Conservation (phyloP, 2,888 invertebrate species). For the Nymphalis c-album region DNA sequence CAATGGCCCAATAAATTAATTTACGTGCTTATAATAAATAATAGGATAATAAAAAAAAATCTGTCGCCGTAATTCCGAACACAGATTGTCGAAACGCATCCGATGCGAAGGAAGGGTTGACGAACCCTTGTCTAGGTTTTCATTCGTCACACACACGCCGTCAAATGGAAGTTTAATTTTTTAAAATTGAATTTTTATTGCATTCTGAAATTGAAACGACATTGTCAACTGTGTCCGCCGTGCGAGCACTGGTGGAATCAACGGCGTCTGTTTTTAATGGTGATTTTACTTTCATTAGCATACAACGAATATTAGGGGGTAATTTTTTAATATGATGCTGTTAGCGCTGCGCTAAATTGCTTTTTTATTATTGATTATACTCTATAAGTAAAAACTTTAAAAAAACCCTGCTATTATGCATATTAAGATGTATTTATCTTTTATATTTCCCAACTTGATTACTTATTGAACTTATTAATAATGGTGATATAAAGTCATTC, state of each 20-base stretch:
- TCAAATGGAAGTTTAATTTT: slow-evolving; percentile 76
- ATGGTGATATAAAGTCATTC: too few relatives aligned
- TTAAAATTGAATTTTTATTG: slow-evolving; percentile 77
- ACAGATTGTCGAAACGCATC: slow-evolving; percentile 71
- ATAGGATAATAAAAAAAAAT: slow-evolving; percentile 64
- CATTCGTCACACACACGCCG: slow-evolving; percentile 78
- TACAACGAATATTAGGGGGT: neutral
- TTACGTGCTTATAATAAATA: slow-evolving; percentile 62
- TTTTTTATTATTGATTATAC: neutral
- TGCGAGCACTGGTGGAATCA: neutral
- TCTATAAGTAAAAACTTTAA: too few relatives aligned
- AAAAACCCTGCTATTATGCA: too few relatives aligned
- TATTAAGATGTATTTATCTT: too few relatives aligned
- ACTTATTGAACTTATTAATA: too few relatives aligned
- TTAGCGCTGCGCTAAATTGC: neutral
- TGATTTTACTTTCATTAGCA: slow-evolving; percentile 4
- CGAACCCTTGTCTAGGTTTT: slow-evolving; percentile 65
- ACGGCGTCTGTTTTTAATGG: slow-evolving; percentile 26
- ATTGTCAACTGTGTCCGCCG: slow-evolving; percentile 18
- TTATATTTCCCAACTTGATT: too few relatives aligned
- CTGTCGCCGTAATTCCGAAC: slow-evolving; percentile 76
- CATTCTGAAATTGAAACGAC: slow-evolving; percentile 31
- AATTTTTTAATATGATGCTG: neutral
- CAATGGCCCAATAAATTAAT: slow-evolving; percentile 68
- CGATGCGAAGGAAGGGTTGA: slow-evolving; percentile 58